Percentiles rank a stretch among this genome's conserved stretches.
Evolutionary conservation across 1,140 invertebrate species (phyloP).

Genomic region (Drosophila athabasca): DNA sequence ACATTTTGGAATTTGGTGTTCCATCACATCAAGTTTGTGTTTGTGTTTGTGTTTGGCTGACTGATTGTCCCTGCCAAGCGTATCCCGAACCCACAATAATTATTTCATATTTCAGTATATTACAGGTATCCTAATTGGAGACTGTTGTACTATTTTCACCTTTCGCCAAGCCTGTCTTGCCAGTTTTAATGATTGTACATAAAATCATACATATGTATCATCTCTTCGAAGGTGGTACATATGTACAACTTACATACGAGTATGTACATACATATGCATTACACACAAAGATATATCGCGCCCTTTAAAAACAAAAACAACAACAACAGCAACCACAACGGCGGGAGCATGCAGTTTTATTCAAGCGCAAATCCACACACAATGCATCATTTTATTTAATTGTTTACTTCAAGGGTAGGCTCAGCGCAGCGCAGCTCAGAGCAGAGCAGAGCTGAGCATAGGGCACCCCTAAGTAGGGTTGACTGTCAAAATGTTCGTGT

Average conservation of each 20-base stretch:
- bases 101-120: too few relatives aligned
- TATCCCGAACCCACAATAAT: too few relatives aligned
- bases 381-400: constrained; percentile 58
- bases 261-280: neutral
- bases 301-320: constrained; percentile 25
- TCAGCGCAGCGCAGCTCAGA: constrained; percentile 2
- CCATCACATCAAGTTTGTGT: too few relatives aligned
- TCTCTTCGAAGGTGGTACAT: neutral
- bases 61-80: too few relatives aligned
- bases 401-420: constrained; percentile 58
- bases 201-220: too few relatives aligned
- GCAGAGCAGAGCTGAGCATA: constrained; percentile 2
- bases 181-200: too few relatives aligned
- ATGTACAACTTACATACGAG: neutral
- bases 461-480: constrained; percentile 63
- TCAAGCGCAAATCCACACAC: constrained; percentile 52
- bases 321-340: constrained; percentile 31
- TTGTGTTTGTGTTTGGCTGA: too few relatives aligned
- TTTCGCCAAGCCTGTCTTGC: too few relatives aligned
- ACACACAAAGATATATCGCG: constrained; percentile 23
- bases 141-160: too few relatives aligned
- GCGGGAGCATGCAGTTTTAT: constrained; percentile 39
- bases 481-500: constrained; percentile 40
- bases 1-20: too few relatives aligned
- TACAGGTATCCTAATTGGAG: too few relatives aligned